Percentiles rank a stretch among this genome's conserved stretches.
Evolutionary conservation across 2,888 invertebrate genomes (phyloP).

Genomic region (Lochmaea capreae): DNA sequence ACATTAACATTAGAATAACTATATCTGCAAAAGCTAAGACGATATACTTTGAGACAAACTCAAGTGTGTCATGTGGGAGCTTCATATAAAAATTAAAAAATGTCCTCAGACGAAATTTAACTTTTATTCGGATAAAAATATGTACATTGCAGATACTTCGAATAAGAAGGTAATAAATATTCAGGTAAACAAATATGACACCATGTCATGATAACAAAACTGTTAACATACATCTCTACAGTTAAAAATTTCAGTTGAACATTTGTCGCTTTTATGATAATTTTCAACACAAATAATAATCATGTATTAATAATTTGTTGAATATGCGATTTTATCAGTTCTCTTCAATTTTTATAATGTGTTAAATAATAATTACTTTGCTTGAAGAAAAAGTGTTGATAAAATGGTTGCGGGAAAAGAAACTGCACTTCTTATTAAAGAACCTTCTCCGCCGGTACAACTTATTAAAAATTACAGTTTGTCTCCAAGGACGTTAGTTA

Average conservation of each 20-base stretch:
- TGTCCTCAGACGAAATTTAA: neutral
- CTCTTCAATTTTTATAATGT: constrained; percentile 21
- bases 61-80: neutral
- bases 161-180: constrained; percentile 29
- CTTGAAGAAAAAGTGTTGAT: constrained; percentile 7
- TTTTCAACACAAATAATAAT: constrained; percentile 42
- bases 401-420: constrained; percentile 34
- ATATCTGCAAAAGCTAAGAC: too few species aligned
- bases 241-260: constrained; percentile 22
- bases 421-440: constrained; percentile 39
- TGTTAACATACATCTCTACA: constrained; percentile 34
- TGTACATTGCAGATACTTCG: neutral
- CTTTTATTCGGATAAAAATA: neutral
- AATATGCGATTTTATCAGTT: constrained; percentile 25
- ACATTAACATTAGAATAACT: too few species aligned
- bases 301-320: constrained; percentile 44
- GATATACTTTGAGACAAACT: too few species aligned
- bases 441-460: constrained; percentile 32
- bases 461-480: constrained; percentile 35
- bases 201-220: constrained; percentile 48
- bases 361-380: constrained; percentile 33
- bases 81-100: neutral
- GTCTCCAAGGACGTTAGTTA: constrained; percentile 40
- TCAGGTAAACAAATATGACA: constrained; percentile 32
- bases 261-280: constrained; percentile 41